Evolutionary conservation across 2,113 vertebrate species (phyloP).

Genomic region (Pristiophorus japonicus): DNA sequence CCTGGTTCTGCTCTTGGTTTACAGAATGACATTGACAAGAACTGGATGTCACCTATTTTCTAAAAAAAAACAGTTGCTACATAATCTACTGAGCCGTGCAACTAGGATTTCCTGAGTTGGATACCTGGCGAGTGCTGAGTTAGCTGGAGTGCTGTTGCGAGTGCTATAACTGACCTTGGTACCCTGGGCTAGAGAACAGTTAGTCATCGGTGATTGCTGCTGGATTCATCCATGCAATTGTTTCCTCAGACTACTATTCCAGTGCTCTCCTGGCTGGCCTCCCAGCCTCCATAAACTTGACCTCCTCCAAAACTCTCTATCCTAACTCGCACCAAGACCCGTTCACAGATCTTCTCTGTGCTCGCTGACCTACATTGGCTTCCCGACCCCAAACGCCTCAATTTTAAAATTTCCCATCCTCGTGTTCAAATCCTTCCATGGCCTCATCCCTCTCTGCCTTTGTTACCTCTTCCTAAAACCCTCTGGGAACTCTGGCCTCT

Average conservation of each 20-base stretch:
- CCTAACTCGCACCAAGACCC: too few relatives aligned
- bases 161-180: neutral
- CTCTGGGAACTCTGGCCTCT: neutral
- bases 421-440: neutral
- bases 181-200: neutral
- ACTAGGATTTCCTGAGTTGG: neutral
- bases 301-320: neutral
- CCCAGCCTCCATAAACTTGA: neutral
- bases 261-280: neutral
- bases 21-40: constrained; percentile 7
- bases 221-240: neutral
- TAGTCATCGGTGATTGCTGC: neutral
- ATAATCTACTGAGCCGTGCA: neutral
- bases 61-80: neutral
- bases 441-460: neutral
- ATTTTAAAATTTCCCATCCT: neutral
- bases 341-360: neutral
- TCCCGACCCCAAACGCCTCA: neutral
- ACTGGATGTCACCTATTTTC: neutral
- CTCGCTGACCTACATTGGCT: neutral
- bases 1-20: neutral
- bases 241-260: neutral
- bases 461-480: neutral
- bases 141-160: neutral
- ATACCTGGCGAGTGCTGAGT: neutral